Evolutionary conservation across 2,113 vertebrate genomes (phyloP).

Genomic region (Eptesicus fuscus): DNA sequence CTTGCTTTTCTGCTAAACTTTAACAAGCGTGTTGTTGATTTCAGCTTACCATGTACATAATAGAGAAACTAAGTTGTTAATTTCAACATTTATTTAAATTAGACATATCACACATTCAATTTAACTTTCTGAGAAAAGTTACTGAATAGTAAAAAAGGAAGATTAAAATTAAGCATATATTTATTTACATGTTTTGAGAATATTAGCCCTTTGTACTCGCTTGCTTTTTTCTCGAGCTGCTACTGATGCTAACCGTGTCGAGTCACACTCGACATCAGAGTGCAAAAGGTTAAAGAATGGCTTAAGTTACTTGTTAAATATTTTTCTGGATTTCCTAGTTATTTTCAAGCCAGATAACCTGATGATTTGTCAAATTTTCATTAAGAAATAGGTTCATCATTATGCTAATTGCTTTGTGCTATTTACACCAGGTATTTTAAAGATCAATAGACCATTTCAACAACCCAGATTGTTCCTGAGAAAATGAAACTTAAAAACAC

Average conservation of each 20-base stretch:
- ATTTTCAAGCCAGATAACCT: constrained; percentile 10
- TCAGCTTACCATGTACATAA: background rate
- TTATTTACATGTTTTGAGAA: background rate
- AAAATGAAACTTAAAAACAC: background rate
- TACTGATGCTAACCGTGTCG: too few species aligned
- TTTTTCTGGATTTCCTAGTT: background rate
- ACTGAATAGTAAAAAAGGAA: background rate
- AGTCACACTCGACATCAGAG: too few species aligned
- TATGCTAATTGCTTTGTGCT: background rate
- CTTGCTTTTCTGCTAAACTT: constrained; percentile 48
- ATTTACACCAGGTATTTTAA: background rate
- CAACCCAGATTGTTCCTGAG: background rate
- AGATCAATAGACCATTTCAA: background rate
- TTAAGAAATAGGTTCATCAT: background rate
- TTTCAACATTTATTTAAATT: background rate
- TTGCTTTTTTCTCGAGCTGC: too few species aligned
- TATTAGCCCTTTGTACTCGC: too few species aligned
- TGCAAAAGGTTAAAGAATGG: too few species aligned
- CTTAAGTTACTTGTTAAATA: background rate
- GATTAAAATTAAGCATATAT: background rate
- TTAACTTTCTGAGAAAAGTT: constrained; percentile 23
- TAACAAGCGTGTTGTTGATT: background rate
- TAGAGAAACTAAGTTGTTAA: constrained; percentile 4
- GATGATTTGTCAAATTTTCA: background rate
- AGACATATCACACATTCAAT: background rate